Conservation (phyloP, 2,113 vertebrate genomes). For the Platanista minor region DNA sequence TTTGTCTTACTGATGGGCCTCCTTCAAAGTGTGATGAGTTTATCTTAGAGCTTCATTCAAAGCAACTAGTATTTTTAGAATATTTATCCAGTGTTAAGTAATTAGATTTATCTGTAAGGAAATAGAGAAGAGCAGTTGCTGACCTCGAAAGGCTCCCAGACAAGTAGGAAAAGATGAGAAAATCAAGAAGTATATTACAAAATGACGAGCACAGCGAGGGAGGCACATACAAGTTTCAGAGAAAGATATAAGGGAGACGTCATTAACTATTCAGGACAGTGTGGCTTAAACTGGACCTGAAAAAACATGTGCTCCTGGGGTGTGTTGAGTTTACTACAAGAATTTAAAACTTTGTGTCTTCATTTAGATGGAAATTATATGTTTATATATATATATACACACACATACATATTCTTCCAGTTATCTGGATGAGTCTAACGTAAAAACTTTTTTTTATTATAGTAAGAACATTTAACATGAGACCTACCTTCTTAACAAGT, state of each 20-base stretch:
- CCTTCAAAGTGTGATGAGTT: conserved; percentile 34
- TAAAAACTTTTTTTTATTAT: neutral
- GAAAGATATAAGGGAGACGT: neutral
- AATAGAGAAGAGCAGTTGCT: conserved; percentile 28
- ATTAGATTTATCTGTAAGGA: conserved; percentile 55
- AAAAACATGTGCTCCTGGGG: neutral
- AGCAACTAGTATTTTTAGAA: conserved; percentile 42
- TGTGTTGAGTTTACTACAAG: neutral
- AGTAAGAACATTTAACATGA: neutral
- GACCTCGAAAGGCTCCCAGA: conserved; percentile 36
- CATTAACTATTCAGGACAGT: neutral
- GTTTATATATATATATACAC: neutral
- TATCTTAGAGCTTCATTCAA: conserved; percentile 48
- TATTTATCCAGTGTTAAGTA: conserved; percentile 26
- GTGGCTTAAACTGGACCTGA: neutral
- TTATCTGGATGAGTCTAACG: neutral
- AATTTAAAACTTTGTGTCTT: neutral
- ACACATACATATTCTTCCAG: neutral
- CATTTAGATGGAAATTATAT: neutral
- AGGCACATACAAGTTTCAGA: neutral
- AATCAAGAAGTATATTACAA: neutral
- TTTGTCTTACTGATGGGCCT: conserved; percentile 39
- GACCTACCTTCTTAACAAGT: neutral
- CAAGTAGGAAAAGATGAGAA: conserved; percentile 1
- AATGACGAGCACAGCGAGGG: neutral